Conservation (phyloP, 2,113 vertebrate species). For the Heliornis fulica region DNA sequence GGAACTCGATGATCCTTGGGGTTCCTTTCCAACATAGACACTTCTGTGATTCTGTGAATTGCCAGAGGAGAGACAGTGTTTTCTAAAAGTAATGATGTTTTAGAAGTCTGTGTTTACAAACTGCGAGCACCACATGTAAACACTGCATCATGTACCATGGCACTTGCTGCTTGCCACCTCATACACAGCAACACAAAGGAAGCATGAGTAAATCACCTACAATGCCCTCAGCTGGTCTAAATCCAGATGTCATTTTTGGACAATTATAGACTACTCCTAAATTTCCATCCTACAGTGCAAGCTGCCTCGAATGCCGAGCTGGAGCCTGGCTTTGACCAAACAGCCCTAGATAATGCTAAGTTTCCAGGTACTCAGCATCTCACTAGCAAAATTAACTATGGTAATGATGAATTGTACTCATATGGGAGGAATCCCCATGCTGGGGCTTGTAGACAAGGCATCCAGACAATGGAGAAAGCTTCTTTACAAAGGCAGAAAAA, state of each 20-base stretch:
- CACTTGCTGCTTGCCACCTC: background rate
- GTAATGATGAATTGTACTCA: background rate
- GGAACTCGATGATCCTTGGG: too few species aligned
- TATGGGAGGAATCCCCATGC: background rate
- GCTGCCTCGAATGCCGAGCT: background rate
- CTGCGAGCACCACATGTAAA: background rate
- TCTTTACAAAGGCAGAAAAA: background rate
- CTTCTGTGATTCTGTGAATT: too few species aligned
- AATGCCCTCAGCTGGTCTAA: background rate
- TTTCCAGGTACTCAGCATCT: background rate
- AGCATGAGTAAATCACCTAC: background rate
- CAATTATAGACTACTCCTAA: background rate
- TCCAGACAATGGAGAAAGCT: background rate
- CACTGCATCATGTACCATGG: background rate
- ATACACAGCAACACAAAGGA: background rate
- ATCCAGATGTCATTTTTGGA: background rate
- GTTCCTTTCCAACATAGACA: too few species aligned
- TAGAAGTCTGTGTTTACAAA: background rate
- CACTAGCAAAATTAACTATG: background rate
- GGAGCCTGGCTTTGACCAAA: background rate
- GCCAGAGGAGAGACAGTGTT: too few species aligned
- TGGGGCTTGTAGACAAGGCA: background rate
- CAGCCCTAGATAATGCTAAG: background rate
- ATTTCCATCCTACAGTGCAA: background rate
- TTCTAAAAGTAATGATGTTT: background rate